Base-by-base conservation (phyloP, 2,888 invertebrate genomes). In the Nesidiocoris tenuis region DNA sequence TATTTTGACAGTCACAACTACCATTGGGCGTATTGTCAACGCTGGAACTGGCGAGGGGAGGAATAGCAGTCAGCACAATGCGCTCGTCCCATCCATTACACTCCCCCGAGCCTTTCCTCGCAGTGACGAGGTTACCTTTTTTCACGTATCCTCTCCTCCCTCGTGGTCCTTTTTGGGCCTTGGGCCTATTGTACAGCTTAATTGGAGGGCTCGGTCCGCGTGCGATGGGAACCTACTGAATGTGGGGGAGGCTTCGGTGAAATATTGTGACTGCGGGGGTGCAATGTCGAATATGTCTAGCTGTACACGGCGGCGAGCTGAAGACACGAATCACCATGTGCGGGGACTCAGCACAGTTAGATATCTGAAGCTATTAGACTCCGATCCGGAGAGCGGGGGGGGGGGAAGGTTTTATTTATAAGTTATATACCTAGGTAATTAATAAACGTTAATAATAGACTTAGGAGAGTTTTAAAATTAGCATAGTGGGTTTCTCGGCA, bases 1-100 rank as follows among this genome's bases (percentile, higher is more conserved):
- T 72, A 72, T 72, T 72, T 72, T 72, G 72, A 72, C 72, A 72
- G 56, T 72, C 72, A 72, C 72, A 72, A 72, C 72, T 72, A 72
- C 39, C 39, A 39, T 12, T 12, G 39, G 3, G 39, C 61, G 72
- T 72, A 72, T 72, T 72, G 72, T 72, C 72, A 72, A 61, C 72
- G 72, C 21, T 61, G 25, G 72, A 21, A 12, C 3, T 3, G 39
- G 39, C 39, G 39, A 39, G 39, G 39, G n/a, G 39, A 39, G 39
- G 39, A 12, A 7, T 3, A 39, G 12, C 39, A 39, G 39, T 39
- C 39, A 12, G 24, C 65, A 72, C 72, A 72, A 72, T 72, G 39
- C 72, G 54, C 39, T 12, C 39, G 1, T 61, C 72, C 72, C 72
- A 72, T 72, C 72, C 72, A 72, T 72, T 72, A 72, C 72, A 72